phyloP scores from a whole-genome alignment of 1,140 invertebrate species.

The Leptinotarsa texana region DNA sequence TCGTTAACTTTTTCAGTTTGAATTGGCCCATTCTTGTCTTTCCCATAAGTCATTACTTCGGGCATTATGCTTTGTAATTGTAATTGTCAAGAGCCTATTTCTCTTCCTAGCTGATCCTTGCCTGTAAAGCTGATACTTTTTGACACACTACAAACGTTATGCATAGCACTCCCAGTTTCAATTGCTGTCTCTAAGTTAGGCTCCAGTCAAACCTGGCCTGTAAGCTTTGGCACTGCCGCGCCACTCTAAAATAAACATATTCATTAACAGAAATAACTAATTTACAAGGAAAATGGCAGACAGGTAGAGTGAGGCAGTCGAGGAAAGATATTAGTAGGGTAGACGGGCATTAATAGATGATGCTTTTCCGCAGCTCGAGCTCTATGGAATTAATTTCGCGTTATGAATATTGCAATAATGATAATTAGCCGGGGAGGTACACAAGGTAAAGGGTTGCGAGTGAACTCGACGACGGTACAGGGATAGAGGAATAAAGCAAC shows the following conservation, averaged over 20 bases:
- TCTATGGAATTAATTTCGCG: constrained; percentile 26
- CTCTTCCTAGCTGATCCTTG: too few relatives aligned
- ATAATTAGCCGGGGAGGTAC: constrained; percentile 11
- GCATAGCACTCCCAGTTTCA: background rate
- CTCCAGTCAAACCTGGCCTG: background rate
- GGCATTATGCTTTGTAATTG: too few relatives aligned
- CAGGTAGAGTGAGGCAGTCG: constrained; percentile 4
- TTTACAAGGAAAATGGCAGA: constrained; percentile 19
- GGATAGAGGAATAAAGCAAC: too few relatives aligned
- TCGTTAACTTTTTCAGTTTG: too few relatives aligned
- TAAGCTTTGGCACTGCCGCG: constrained; percentile 12
- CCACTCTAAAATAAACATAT: constrained; percentile 22
- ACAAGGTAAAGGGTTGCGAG: background rate
- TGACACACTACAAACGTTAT: background rate
- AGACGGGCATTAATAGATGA: constrained; percentile 13
- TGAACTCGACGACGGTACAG: background rate
- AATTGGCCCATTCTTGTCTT: too few relatives aligned
- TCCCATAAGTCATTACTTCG: too few relatives aligned
- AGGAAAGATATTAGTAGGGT: constrained; percentile 7
- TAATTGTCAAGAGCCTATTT: too few relatives aligned
- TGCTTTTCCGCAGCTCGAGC: constrained; percentile 22
- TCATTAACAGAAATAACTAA: constrained; percentile 23
- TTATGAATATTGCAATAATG: constrained; percentile 26
- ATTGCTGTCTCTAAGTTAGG: background rate
- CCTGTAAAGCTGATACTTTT: too few relatives aligned